Evolutionary conservation across 1,140 invertebrate genomes (phyloP).

Genomic region (Hylyphantes graminicola): DNA sequence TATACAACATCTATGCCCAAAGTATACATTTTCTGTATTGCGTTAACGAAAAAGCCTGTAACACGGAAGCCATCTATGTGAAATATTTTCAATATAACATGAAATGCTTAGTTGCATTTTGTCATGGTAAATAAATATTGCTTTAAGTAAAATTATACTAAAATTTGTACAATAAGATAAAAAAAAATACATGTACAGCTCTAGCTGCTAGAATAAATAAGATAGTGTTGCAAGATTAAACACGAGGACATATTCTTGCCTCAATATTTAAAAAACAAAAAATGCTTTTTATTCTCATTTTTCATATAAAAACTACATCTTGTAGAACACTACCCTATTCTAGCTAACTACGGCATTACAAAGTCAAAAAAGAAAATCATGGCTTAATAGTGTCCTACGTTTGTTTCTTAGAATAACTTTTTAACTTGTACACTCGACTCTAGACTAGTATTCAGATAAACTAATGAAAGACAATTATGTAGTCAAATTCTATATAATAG

Average conservation of each 20-base stretch:
- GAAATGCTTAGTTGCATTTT: conserved; percentile 42
- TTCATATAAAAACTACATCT: conserved; percentile 50
- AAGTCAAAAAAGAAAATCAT: conserved; percentile 44
- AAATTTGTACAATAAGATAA: conserved; percentile 59
- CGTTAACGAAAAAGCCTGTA: conserved; percentile 49
- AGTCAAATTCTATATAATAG: conserved; percentile 57
- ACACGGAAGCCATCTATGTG: conserved; percentile 57
- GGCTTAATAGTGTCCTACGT: conserved; percentile 31
- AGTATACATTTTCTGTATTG: conserved; percentile 33
- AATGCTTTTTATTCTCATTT: conserved; percentile 22
- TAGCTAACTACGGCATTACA: conserved; percentile 59
- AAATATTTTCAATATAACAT: conserved; percentile 56
- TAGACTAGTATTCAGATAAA: conserved; percentile 57
- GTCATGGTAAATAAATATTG: conserved; percentile 60
- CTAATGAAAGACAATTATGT: conserved; percentile 59
- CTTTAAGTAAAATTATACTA: conserved; percentile 59
- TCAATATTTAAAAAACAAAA: conserved; percentile 9
- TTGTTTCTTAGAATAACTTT: conserved; percentile 32
- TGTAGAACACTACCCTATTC: conserved; percentile 58
- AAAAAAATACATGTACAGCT: conserved; percentile 56
- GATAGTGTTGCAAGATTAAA: conserved; percentile 60
- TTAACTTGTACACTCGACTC: conserved; percentile 52
- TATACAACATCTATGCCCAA: background rate
- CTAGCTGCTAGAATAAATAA: conserved; percentile 59
- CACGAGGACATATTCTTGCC: background rate